A percentile compares a stretch with the other conserved stretches of the same genome.
These are phyloP conservation scores for Platycheirus albimanus DNA, from an alignment of 2,888 invertebrate species.

Conservation along the genomic window DNA sequence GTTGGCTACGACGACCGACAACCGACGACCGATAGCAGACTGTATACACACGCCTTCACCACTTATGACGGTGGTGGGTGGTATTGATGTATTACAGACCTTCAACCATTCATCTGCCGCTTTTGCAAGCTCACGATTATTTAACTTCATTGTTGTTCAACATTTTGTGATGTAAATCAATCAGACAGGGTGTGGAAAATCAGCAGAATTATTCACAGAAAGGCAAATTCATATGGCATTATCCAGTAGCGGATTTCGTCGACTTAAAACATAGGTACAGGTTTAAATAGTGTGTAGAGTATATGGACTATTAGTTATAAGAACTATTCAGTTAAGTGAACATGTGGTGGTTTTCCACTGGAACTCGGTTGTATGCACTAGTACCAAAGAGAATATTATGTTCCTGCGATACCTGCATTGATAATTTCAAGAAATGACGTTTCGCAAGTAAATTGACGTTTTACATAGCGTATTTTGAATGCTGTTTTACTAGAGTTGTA, in stretches of 20 bases:
- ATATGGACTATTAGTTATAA: no score
- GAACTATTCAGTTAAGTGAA: no score
- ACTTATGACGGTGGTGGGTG: neutral
- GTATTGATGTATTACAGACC: constrained; percentile 34
- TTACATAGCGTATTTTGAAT: no score
- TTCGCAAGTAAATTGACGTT: no score
- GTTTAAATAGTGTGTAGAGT: no score
- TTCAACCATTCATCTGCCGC: constrained; percentile 41
- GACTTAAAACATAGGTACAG: no score
- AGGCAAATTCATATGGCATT: neutral
- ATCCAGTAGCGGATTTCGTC: neutral
- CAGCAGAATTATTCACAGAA: constrained; percentile 13
- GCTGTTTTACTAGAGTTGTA: no score
- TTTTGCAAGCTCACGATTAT: constrained; percentile 62
- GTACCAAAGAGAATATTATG: no score
- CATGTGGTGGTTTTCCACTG: no score
- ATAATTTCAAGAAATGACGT: no score
- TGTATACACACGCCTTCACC: neutral
- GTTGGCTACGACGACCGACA: constrained; percentile 54
- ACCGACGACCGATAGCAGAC: constrained; percentile 5
- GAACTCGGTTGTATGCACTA: no score
- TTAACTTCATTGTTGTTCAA: constrained; percentile 43
- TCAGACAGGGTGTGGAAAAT: constrained; percentile 58
- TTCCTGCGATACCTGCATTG: no score
- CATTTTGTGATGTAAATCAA: constrained; percentile 63